phyloP scores from a whole-genome alignment of 2,113 vertebrate species.

The Accipiter virgatus region DNA sequence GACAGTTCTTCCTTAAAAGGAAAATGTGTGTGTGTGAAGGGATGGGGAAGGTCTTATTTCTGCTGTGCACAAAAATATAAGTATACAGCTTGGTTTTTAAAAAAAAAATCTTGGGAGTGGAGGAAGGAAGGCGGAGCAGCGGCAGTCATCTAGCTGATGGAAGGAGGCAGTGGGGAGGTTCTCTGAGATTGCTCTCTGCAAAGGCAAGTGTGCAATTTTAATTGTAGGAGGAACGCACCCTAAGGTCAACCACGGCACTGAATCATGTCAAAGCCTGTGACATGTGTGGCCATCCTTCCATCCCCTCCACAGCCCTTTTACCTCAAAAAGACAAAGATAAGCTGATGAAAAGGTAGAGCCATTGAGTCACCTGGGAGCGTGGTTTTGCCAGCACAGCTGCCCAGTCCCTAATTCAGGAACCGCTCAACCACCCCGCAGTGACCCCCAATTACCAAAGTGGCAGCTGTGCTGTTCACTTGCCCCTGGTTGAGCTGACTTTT shows the following conservation, averaged over 20 bases:
- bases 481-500: background rate
- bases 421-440: rapidly evolving
- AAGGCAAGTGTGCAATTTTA: background rate
- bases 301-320: background rate
- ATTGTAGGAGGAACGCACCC: background rate
- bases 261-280: background rate
- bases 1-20: background rate
- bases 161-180: background rate
- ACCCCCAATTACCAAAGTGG: background rate
- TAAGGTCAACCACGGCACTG: background rate
- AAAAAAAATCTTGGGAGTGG: background rate
- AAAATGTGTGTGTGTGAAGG: background rate
- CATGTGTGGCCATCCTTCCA: background rate
- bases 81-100: background rate
- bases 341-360: background rate
- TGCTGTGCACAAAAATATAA: background rate
- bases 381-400: background rate
- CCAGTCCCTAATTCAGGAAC: background rate
- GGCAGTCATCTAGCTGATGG: background rate
- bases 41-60: background rate
- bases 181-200: background rate
- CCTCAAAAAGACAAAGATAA: background rate
- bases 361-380: background rate
- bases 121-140: background rate
- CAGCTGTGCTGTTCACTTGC: background rate